Base-by-base conservation (phyloP, 2,113 vertebrate species). In the Dasypus novemcinctus region DNA sequence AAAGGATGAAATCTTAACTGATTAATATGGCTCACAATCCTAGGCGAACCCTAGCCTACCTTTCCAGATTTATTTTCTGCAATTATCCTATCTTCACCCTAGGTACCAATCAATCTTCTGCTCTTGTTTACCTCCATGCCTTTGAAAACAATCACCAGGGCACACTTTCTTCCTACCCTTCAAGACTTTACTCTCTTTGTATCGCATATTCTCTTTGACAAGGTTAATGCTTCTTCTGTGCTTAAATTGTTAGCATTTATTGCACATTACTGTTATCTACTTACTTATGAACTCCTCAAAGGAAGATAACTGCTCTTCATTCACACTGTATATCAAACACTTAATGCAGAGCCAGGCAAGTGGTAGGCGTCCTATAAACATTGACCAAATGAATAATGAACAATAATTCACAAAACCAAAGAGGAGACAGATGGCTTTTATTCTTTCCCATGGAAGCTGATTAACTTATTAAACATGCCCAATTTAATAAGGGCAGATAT, bases 381-480 rank as follows among this genome's bases (percentile, higher is more conserved):
- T 1, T 38, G 52, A 81, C 54, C 61, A 78, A 89, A 66, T 88
- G 71, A 84, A 69, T 79, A 92, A 59, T 25, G 59, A 85, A 82
- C 43, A 92, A 85, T 69, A 83, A 92, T 86, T 95, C 54, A 69
- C 15, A 71, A 76, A 76, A 72, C 25, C 68, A 82, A 78, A 81
- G 52, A 76, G 52, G 43, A 85, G 23, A 21, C 15, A 75, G 57
- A 75, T 82, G 54, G n/a, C 74, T n/a, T 41, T 92, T 71, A 89
- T 29, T 66, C 12, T 8, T 75, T 72, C 63, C 36, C 43, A n/a
- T 46, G 15, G 63, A 94, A 95, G 79, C 36, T 36, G 41, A 63
- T 91, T 89, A 66, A 76, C 63, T 93, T 78, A 38, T 81, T 90
- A 90, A 91, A 82, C 8, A 94, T 72, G n/a, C 20, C 9, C 27